Evolutionary conservation across 2,113 vertebrate genomes (phyloP).

Genomic region (Equus przewalskii): DNA sequence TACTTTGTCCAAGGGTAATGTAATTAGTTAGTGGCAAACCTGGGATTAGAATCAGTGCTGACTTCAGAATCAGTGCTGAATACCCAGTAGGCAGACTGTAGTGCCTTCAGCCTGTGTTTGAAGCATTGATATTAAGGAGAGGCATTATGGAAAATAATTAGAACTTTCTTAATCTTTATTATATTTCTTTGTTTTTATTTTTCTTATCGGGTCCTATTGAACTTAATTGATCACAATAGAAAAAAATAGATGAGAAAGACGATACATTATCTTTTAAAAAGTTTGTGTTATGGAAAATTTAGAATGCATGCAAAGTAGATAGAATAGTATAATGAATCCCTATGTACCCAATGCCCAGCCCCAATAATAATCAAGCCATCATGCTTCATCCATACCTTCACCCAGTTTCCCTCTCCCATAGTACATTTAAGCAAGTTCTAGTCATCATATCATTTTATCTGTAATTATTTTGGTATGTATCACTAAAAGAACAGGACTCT

Average conservation of each 20-base stretch:
- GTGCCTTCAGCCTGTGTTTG: not conserved
- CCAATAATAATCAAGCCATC: not conserved
- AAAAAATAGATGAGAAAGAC: constrained; percentile 32
- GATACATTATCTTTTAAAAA: not conserved
- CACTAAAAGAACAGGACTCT: not conserved
- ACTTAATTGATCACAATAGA: not conserved
- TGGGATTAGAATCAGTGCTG: not conserved
- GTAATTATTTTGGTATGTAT: not conserved
- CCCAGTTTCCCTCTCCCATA: not conserved
- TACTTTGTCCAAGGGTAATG: not conserved
- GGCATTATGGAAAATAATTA: not conserved
- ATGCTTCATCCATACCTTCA: not conserved
- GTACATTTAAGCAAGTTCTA: not conserved
- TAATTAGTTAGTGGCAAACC: not conserved
- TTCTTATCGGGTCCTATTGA: not conserved
- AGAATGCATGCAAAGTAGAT: constrained; percentile 9
- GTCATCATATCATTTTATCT: not conserved
- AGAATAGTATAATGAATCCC: not conserved
- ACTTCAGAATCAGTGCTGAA: not conserved
- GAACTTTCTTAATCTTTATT: constrained; percentile 32
- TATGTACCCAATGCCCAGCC: not conserved
- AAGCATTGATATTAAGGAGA: constrained; percentile 11
- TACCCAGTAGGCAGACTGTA: not conserved
- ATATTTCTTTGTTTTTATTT: constrained; percentile 35
- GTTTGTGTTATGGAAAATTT: not conserved